Base-by-base conservation (phyloP, 2,113 vertebrate species). In the Oryzias melastigma region DNA sequence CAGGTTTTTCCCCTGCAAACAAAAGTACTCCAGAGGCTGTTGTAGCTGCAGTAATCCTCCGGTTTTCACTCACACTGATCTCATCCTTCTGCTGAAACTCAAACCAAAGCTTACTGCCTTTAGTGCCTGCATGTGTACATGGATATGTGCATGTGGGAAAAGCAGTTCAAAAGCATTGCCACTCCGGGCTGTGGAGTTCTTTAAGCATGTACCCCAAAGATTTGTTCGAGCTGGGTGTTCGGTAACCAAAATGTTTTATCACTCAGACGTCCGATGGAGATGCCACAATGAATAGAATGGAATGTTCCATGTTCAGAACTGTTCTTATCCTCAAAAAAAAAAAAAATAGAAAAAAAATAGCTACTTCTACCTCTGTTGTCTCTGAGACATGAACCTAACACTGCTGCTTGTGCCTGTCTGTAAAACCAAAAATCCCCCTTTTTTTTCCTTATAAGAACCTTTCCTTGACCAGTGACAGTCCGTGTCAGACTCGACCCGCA, bases 211-310 rank as follows among this genome's bases (percentile, higher is more conserved):
- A 42, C 43, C 44, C 59, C 27, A 61, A 22, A 59, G 35, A 35
- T 7, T 24, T 69, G 73, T 73, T 68, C 66, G 25, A 66, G 59
- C 8, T 35, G 42, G 68, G 65, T 85, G 73, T 52, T 59, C 78
- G 55, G 49, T 86, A 87, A 91, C 87, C 91, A 90, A 92, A 92
- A 88, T 65, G 24, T 62, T 76, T 5, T 51, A 62, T 62, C 80
- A 45, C 68, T 65, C 62, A 47, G 61, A 73, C 45, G 55, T 64
- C 78, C 47, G 47, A 71, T 70, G 75, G 52, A 40, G 62, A 62
- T 14, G 53, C 60, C n/a, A 58, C 27, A 12, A 55, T 4, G 66
- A 80, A 65, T 20, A 47, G 58, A 43, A 42, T 49, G 51, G 19
- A 70, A 40, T 4, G 42, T 58, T 43, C 51, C 53, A 20, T 2